Conservation (phyloP, 2,797 vertebrate species). For the Nannoperca obscura region DNA sequence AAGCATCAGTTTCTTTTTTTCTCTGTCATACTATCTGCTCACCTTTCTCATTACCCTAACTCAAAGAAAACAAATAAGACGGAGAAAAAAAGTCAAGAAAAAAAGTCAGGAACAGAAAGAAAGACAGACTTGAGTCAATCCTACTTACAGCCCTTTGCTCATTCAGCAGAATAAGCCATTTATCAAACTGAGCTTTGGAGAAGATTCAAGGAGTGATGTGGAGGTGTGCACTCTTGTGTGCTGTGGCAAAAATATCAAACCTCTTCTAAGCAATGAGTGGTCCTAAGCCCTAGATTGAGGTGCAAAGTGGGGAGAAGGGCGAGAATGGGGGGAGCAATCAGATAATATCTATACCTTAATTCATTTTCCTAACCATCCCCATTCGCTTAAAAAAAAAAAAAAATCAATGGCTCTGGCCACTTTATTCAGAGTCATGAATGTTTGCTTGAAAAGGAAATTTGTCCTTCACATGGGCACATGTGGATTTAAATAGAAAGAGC, state of each 20-base stretch:
- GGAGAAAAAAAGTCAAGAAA: slow-evolving; percentile 15
- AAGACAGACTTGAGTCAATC: slow-evolving; percentile 32
- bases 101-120: slow-evolving; percentile 5
- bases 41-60: slow-evolving; percentile 18
- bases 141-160: slow-evolving; percentile 56
- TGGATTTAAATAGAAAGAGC: slow-evolving; percentile 46
- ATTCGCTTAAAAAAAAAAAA: slow-evolving; percentile 37
- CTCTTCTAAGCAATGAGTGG: slow-evolving; percentile 46
- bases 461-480: slow-evolving; percentile 29
- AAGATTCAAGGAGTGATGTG: slow-evolving; percentile 61
- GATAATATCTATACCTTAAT: slow-evolving; percentile 52
- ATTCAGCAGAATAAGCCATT: slow-evolving; percentile 68
- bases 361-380: slow-evolving; percentile 53
- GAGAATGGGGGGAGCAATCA: slow-evolving; percentile 23
- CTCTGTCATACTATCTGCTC: slow-evolving; percentile 16
- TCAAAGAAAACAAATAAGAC: slow-evolving; percentile 21
- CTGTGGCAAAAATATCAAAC: slow-evolving; percentile 53
- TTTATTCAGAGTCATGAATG: slow-evolving; percentile 62
- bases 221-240: slow-evolving; percentile 36
- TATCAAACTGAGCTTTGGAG: slow-evolving; percentile 66
- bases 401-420: slow-evolving; percentile 56
- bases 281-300: slow-evolving; percentile 51
- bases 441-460: slow-evolving; percentile 49
- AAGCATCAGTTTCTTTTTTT: slow-evolving; percentile 15
- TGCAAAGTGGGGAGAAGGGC: slow-evolving; percentile 25